phyloP scores from a whole-genome alignment of 2,888 invertebrate species.

The Drosophila maculinotata region DNA sequence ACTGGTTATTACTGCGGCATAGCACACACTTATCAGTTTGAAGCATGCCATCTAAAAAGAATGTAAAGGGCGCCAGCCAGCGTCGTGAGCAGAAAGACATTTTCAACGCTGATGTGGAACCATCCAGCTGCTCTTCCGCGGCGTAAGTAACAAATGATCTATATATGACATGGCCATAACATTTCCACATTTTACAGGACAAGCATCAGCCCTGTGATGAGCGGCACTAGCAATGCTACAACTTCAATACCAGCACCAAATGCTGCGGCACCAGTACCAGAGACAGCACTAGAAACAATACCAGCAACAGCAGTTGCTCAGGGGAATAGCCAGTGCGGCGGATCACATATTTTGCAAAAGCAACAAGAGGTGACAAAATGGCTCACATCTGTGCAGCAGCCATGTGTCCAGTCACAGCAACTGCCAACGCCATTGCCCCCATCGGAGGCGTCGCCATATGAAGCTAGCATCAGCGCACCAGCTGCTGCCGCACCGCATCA shows the following conservation, averaged over 20 bases:
- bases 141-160: neutral
- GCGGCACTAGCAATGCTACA: slow-evolving; percentile 1
- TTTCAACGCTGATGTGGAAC: slow-evolving; percentile 17
- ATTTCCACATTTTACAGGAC: slow-evolving; percentile 10
- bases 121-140: neutral
- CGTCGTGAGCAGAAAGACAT: slow-evolving; percentile 52
- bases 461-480: neutral
- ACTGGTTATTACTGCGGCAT: slow-evolving; percentile 77
- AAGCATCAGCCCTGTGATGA: slow-evolving; percentile 19
- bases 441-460: neutral
- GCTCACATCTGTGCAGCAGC: too few species aligned
- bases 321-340: too few species aligned
- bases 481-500: neutral
- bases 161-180: neutral
- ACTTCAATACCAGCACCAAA: neutral
- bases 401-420: slow-evolving; percentile 22
- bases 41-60: slow-evolving; percentile 82
- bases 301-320: too few species aligned
- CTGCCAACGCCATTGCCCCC: neutral
- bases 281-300: too few species aligned
- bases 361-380: too few species aligned
- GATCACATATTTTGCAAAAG: too few species aligned
- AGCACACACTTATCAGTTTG: slow-evolving; percentile 64
- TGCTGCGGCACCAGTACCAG: neutral
- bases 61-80: slow-evolving; percentile 21